Evolutionary conservation across 2,113 vertebrate genomes (phyloP), one percentile per base, ranked within the genome.

Genomic region (Numenius arquata): DNA sequence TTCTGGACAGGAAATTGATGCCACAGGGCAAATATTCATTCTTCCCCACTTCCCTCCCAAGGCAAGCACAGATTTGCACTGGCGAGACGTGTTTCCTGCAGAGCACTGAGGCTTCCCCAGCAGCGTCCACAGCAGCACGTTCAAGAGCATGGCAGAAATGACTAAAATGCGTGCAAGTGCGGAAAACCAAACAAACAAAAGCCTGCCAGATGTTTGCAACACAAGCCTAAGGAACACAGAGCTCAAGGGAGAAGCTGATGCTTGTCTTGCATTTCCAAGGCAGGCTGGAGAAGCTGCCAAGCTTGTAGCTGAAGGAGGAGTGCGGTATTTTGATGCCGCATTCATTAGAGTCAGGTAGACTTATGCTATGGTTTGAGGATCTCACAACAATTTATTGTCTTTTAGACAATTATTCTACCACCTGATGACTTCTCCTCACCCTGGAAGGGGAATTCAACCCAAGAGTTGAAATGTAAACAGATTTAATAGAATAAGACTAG

Each of bases 1-100:
- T 63, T 96, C 96, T 94, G 92, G 93, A 95, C 98, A 98, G 99
- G 98, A 99, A 99, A 98, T 98, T 92, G 97, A 89, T 98, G 97
- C 98, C 97, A 97, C 93, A 75, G 98, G 98, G 97, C 97, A 98
- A 97, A 96, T 92, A 97, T 89, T 97, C 97, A 89, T 97, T 93
- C 97, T 95, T 94, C 92, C 90, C 41, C 41, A 95, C 96, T 93
- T 95, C 68, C 92, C 94, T 97, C 90, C 96, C 94, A 90, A 93
- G 97, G 97, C 97, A 96, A 97, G 96, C 93, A 63, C 97, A 94
- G 97, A 96, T 97, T 89, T 97, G 98, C 98, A 82, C 91, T 65
- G 98, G 97, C 98, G 96, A 97, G 97, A 97, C 97, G 71, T 41
- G 53, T 97, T 98, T 98, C 98, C 98, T 98, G 97, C 80, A 41